Conservation (phyloP, 2,888 invertebrate genomes). For the Eucera pruinosa region DNA sequence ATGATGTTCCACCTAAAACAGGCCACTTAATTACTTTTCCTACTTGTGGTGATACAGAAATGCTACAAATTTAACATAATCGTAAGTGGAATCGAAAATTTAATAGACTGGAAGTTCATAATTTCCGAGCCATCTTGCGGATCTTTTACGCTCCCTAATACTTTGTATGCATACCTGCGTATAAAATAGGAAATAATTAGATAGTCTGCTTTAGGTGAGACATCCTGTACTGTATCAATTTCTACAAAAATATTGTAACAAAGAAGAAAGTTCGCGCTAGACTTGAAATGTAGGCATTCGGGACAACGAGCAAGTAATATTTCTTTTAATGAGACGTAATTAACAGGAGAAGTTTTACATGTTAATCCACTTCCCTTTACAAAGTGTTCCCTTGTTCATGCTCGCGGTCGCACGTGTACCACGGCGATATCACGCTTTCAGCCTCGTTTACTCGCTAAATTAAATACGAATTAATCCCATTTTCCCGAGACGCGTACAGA, state of each 20-base stretch:
- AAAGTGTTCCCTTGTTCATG: slow-evolving; percentile 13
- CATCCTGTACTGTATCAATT: slow-evolving; percentile 7
- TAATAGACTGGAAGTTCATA: no score
- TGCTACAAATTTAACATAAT: no score
- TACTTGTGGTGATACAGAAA: no score
- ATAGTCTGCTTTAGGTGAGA: no score
- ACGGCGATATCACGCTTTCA: slow-evolving; percentile 24
- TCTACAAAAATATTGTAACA: neutral
- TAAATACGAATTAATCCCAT: slow-evolving; percentile 50
- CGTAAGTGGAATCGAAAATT: no score
- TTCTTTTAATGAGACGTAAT: slow-evolving; percentile 21
- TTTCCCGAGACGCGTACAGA: slow-evolving; percentile 19
- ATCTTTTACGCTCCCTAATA: no score
- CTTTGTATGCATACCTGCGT: no score
- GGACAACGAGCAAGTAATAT: neutral
- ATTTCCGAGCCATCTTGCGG: no score
- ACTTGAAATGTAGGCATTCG: neutral
- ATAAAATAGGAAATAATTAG: no score
- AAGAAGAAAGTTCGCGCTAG: neutral
- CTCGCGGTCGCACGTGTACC: slow-evolving; percentile 12
- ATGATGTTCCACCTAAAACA: no score
- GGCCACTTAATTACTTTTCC: no score
- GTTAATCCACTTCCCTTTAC: slow-evolving; percentile 25
- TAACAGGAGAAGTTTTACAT: neutral
- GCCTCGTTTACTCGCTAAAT: slow-evolving; percentile 47